Evolutionary conservation across 2,797 vertebrate species (phyloP).

Genomic region (Hylomyscus alleni): DNA sequence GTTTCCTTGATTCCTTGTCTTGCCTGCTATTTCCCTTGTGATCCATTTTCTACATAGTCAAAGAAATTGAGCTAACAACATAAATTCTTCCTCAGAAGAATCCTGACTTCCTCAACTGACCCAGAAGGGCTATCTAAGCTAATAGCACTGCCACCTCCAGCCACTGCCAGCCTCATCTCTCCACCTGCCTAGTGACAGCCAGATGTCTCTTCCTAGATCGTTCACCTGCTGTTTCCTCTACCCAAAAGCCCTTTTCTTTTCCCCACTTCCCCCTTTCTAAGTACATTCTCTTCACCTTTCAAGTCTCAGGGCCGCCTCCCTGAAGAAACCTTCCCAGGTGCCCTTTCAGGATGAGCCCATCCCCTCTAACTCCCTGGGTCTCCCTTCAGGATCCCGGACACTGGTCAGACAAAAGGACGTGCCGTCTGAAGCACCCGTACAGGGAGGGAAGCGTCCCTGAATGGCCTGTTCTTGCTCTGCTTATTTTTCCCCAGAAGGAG

Average conservation of each 20-base stretch:
- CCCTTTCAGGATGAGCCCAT: background rate
- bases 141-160: background rate
- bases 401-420: slow-evolving; percentile 21
- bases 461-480: background rate
- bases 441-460: background rate
- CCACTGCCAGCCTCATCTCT: background rate
- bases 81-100: slow-evolving; percentile 26
- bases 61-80: background rate
- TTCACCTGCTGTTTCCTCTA: background rate
- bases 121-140: background rate
- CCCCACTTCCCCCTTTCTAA: background rate
- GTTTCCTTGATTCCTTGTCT: background rate
- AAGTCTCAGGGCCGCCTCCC: slow-evolving; percentile 1
- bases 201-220: background rate
- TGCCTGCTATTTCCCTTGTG: background rate
- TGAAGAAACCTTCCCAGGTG: slow-evolving; percentile 14
- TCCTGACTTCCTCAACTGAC: background rate
- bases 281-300: slow-evolving; percentile 29
- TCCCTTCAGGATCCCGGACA: background rate
- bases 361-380: background rate
- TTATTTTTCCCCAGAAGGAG: background rate
- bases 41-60: background rate
- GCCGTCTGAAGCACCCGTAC: background rate
- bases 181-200: background rate
- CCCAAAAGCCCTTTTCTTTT: slow-evolving; percentile 30